These are phyloP conservation scores for Hexactinellida sp. DNA, from an alignment of 37 sponge, comb jelly and placozoan species.

Conservation along the genomic window DNA sequence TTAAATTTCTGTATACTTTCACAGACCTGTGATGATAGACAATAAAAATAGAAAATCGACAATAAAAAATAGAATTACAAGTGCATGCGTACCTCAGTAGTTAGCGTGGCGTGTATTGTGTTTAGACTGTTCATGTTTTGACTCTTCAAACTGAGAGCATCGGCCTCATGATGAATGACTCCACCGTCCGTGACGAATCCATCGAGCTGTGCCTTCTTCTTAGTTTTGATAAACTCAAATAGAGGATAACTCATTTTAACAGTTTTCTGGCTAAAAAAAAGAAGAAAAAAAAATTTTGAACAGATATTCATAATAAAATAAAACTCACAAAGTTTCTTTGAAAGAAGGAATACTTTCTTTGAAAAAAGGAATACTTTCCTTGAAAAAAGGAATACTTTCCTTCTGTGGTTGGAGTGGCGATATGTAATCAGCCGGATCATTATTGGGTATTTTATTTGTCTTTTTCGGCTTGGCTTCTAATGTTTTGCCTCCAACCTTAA, in stretches of 20 bases:
- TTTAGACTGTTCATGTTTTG: neutral
- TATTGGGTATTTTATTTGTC: neutral
- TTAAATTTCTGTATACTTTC: neutral
- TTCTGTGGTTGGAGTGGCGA: neutral
- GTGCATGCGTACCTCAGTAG: neutral
- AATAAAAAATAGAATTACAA: neutral
- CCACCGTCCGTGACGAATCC: neutral
- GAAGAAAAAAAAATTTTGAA: too few species aligned
- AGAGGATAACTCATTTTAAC: neutral
- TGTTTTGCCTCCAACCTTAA: neutral
- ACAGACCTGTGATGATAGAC: neutral
- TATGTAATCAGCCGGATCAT: neutral
- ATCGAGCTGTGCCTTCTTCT: neutral
- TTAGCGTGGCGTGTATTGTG: neutral
- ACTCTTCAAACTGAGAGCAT: neutral
- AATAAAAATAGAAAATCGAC: neutral
- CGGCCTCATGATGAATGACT: neutral
- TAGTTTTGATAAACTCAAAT: neutral
- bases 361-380: too few species aligned
- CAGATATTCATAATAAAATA: too few species aligned
- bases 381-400: too few species aligned
- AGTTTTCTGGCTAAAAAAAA: neutral
- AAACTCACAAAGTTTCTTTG: too few species aligned
- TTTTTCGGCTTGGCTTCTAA: neutral
- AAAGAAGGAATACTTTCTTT: too few species aligned